Conservation (phyloP, 2,888 invertebrate species). For the Agriopis aurantiaria region DNA sequence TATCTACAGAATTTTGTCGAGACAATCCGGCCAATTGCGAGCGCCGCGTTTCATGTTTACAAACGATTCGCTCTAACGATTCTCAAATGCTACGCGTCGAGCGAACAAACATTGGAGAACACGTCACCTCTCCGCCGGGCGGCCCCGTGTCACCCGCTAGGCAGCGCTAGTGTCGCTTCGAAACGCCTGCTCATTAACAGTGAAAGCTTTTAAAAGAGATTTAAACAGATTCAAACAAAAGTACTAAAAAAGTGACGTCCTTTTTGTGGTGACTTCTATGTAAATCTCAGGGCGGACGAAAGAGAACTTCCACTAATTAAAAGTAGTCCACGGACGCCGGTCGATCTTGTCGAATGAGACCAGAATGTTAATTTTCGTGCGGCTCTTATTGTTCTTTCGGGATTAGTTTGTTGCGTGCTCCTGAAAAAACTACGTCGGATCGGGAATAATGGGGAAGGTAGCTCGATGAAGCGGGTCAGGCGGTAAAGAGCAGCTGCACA, state of each 20-base stretch:
- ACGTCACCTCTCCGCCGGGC: constrained; percentile 55
- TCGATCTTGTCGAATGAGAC: constrained; percentile 68
- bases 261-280: constrained; percentile 82
- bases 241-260: constrained; percentile 77
- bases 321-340: constrained; percentile 66
- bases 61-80: constrained; percentile 82
- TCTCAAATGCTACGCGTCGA: constrained; percentile 83
- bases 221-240: constrained; percentile 81
- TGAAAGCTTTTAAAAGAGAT: constrained; percentile 79
- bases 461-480: constrained; percentile 47
- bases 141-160: constrained; percentile 43
- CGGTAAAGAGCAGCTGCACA: constrained; percentile 72
- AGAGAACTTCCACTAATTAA: constrained; percentile 78
- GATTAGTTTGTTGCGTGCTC: constrained; percentile 62
- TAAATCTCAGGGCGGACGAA: constrained; percentile 74
- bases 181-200: constrained; percentile 76
- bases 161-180: constrained; percentile 58
- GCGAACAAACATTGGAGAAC: constrained; percentile 78
- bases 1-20: constrained; percentile 76
- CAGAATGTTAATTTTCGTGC: constrained; percentile 71
- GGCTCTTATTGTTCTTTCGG: constrained; percentile 64
- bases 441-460: constrained; percentile 44
- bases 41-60: constrained; percentile 76
- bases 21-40: constrained; percentile 79
- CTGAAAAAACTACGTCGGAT: constrained; percentile 55